Base-by-base conservation (phyloP, 2,113 vertebrate species). In the Rutilus rutilus region DNA sequence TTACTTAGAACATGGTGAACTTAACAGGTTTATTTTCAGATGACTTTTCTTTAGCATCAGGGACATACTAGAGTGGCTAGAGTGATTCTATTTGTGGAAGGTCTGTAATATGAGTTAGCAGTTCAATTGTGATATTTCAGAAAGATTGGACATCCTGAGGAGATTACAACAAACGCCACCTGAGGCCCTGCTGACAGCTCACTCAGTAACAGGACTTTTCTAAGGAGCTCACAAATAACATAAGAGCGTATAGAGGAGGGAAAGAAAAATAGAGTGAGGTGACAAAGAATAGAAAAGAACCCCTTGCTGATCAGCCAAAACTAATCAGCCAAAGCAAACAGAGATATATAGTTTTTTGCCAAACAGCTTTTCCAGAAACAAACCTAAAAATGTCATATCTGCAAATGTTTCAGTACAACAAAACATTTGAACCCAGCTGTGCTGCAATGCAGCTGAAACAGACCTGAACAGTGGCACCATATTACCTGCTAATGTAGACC, bases 121-220 rank as follows among this genome's bases (percentile, higher is more conserved):
- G 50, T 71, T 78, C 23, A 52, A 84, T 67, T 88, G 82, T 71
- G 57, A 80, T 45, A 50, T 84, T 79, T 84, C 74, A 89, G 60
- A 86, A 80, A 92, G 91, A 93, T 91, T 93, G 88, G 90, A 52
- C 89, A 85, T 79, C 69, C 79, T 76, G 85, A 89, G 78, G 30
- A 89, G 88, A 91, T 90, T 88, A 90, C 76, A 89, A 85, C 89
- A 87, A 87, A 77, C 47, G 27, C 87, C 92, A 94, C 91, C 92
- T 92, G 93, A 79, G 90, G 88, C 86, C 74, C 15, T n/a, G 9
- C 52, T 85, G 36, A 82, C 52, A 50, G 50, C 15, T 73, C 75
- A 2, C 59, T 82, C 19, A 30, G 67, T 85, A 69, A 83, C 4
- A 84, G 33, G 71, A 69, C 75, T 45, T 78, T 69, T 27, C 60